These are phyloP conservation scores for Xylophagus ater DNA, from an alignment of 2,888 invertebrate genomes.

Conservation along the genomic window DNA sequence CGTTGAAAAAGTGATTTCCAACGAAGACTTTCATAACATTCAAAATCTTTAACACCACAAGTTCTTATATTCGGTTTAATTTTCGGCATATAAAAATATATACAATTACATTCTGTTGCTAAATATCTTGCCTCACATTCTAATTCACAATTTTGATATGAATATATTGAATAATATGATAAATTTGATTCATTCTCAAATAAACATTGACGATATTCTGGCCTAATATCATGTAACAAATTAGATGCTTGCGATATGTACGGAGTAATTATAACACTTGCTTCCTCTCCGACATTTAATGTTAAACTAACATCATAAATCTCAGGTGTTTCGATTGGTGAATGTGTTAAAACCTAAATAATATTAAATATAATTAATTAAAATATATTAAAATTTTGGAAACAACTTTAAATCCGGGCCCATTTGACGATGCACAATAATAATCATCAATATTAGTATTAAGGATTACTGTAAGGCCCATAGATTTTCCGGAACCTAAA, in stretches of 20 bases:
- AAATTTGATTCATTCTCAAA: constrained; percentile 59
- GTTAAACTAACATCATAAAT: constrained; percentile 61
- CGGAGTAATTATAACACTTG: constrained; percentile 52
- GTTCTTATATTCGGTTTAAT: constrained; percentile 52
- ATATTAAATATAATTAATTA: too few relatives aligned
- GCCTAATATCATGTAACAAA: constrained; percentile 46
- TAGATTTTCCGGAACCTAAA: constrained; percentile 53
- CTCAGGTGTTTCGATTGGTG: constrained; percentile 68
- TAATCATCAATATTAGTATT: constrained; percentile 62
- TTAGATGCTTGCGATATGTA: constrained; percentile 51
- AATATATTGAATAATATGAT: constrained; percentile 56
- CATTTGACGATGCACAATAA: constrained; percentile 66
- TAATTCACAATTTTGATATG: constrained; percentile 57
- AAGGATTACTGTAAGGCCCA: constrained; percentile 57
- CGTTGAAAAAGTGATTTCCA: too few relatives aligned
- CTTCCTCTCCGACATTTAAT: constrained; percentile 57
- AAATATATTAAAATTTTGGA: too few relatives aligned
- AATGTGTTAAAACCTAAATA: too few relatives aligned
- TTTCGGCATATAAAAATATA: constrained; percentile 34
- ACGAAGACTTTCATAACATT: constrained; percentile 43
- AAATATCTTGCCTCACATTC: constrained; percentile 64
- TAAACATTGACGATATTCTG: constrained; percentile 54
- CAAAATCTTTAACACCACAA: constrained; percentile 55
- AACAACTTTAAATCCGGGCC: constrained; percentile 33
- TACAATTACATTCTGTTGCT: constrained; percentile 28